A percentile compares a stretch with the other conserved stretches of the same genome.
Conservation (phyloP, 2,888 invertebrate genomes). For the Aricia artaxerxes region DNA sequence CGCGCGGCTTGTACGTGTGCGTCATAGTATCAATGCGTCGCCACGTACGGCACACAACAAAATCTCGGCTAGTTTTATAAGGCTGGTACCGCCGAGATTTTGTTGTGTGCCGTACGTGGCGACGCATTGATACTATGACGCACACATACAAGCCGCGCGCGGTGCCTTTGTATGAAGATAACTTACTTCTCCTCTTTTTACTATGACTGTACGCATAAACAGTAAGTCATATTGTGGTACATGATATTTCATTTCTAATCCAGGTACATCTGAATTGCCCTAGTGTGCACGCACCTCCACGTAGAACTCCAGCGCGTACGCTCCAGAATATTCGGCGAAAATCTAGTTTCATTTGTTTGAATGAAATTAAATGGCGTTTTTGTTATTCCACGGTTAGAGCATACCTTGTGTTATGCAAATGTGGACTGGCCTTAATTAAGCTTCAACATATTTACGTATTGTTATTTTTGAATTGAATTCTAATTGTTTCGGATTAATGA, state of each 20-base stretch:
- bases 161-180: too few relatives aligned
- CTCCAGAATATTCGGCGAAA: slow-evolving; percentile 18
- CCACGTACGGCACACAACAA: too few relatives aligned
- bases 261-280: neutral
- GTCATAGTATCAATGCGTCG: too few relatives aligned
- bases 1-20: too few relatives aligned
- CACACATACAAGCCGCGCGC: too few relatives aligned
- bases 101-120: too few relatives aligned
- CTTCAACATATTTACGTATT: slow-evolving; percentile 14
- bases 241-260: neutral
- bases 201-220: too few relatives aligned
- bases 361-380: slow-evolving; percentile 28
- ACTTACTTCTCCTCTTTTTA: too few relatives aligned
- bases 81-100: too few relatives aligned
- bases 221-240: neutral
- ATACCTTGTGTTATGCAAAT: slow-evolving; percentile 27
- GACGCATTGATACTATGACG: too few relatives aligned
- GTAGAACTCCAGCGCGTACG: neutral
- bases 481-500: neutral
- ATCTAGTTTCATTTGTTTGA: slow-evolving; percentile 27
- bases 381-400: slow-evolving; percentile 28
- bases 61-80: too few relatives aligned
- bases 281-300: slow-evolving; percentile 4
- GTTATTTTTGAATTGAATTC: slow-evolving; percentile 18
- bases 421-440: slow-evolving; percentile 14